Base-by-base conservation (phyloP, 1,140 invertebrate species). In the Ephestia elutella region DNA sequence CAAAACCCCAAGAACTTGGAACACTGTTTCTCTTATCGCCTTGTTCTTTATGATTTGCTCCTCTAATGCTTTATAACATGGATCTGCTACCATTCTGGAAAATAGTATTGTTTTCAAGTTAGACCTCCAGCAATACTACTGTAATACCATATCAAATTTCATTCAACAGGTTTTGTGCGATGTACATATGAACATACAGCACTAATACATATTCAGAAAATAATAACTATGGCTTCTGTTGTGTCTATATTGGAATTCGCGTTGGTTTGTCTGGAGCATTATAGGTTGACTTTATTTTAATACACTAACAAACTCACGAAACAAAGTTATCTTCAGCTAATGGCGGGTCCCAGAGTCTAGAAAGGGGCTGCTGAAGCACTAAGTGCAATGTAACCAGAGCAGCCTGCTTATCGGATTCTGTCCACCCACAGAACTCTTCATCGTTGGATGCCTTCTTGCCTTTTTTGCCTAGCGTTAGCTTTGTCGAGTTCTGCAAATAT, bases 311-410 rank as follows among this genome's bases (percentile, higher is more conserved):
- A 17, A 72, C 90, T 91, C 89, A 95, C 94, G 91, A 92, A n/a
- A 96, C 91, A 91, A 96, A 96, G 66, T 93, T 92, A 71, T 96
- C 93, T 73, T 97, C 96, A 49, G 93, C 92, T 18, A 96, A 90
- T 4, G 95, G 94, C 49, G 95, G 95, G 70, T 92, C 91, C 95
- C 95, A 97, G 0, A 97, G 89, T 58, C 92, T 91, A 28, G 93
- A 90, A 5, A 97, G 75, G 10, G 93, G 92, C 62, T 93, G 87
- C 67, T 95, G 92, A 8, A 96, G 67, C 0, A 91, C 62, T 62
- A 91, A 81, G 49, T 89, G 92, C 5, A 97, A 72, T 49, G 92
- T 86, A 13, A 93, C 88, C 11, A 97, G 80, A 30, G 92, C 92
- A 53, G 90, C 89, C 54, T 93, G 90, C 60, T 91, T 87, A 56